phyloP scores from a whole-genome alignment of 1,140 invertebrate genomes.

The Eurosta solidaginis region DNA sequence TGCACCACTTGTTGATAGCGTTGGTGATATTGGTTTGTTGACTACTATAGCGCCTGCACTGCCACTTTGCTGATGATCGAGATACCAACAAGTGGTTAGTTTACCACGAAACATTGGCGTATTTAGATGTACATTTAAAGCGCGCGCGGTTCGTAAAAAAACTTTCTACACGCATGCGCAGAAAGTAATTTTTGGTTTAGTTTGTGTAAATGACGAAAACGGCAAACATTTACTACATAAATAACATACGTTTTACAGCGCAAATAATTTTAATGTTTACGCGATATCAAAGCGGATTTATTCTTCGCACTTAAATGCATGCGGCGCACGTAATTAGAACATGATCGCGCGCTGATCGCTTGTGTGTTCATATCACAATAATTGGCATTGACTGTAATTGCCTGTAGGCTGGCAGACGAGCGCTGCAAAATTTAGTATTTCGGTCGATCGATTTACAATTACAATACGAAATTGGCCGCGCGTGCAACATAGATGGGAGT shows the following conservation, averaged over 20 bases:
- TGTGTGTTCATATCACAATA: conserved; percentile 11
- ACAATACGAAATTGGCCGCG: neutral
- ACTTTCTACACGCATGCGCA: neutral
- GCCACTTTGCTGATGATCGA: neutral
- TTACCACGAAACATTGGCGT: neutral
- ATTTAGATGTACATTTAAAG: neutral
- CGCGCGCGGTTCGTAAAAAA: neutral
- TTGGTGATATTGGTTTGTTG: neutral
- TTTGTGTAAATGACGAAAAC: neutral
- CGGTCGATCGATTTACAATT: conserved; percentile 4
- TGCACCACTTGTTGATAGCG: neutral
- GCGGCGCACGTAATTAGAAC: conserved; percentile 56
- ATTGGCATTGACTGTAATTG: conserved; percentile 47
- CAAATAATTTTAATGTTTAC: neutral
- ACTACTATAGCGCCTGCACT: neutral
- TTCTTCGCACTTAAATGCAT: neutral
- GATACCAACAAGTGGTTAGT: neutral
- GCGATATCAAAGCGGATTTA: neutral
- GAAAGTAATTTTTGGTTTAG: neutral
- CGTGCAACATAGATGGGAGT: neutral
- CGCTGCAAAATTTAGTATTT: neutral
- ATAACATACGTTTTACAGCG: too few species aligned
- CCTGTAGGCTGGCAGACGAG: neutral
- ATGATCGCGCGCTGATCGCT: conserved; percentile 38
- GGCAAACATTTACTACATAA: neutral